These are phyloP conservation scores for Axis porcinus DNA, from an alignment of 2,113 vertebrate genomes.

Conservation along the genomic window DNA sequence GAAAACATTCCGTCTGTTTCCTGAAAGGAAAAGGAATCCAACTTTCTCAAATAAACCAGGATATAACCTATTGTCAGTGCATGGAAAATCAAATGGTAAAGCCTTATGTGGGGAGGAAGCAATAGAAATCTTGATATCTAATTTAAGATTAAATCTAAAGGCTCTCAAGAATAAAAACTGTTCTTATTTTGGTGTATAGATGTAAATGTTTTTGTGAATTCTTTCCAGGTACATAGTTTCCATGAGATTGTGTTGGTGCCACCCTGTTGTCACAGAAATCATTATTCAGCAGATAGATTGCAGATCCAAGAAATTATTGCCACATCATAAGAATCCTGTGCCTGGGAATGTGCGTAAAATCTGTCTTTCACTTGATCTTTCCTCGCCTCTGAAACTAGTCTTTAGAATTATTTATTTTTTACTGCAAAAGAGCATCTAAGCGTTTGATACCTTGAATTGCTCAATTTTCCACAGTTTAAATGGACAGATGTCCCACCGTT, in stretches of 20 bases:
- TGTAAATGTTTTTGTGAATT: not conserved
- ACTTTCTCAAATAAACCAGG: not conserved
- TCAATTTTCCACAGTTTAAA: not conserved
- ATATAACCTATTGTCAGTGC: not conserved
- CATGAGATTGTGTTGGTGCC: not conserved
- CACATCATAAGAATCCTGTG: rapidly evolving
- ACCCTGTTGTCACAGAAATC: not conserved
- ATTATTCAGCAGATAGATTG: not conserved
- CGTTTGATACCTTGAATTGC: not conserved
- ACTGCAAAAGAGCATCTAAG: not conserved
- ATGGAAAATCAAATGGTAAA: not conserved
- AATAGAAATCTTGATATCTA: not conserved
- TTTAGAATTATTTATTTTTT: not conserved
- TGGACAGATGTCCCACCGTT: not conserved
- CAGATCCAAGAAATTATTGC: not conserved
- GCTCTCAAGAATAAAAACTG: not conserved
- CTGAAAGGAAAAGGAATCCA: not conserved
- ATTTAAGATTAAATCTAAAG: not conserved
- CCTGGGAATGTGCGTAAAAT: not conserved
- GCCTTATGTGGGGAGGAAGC: not conserved
- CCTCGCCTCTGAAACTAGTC: not conserved
- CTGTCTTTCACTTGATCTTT: not conserved
- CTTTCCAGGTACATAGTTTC: not conserved
- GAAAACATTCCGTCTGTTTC: not conserved
- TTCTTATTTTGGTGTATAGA: not conserved